A percentile compares a stretch with the other conserved stretches of the same genome.
Evolutionary conservation across 2,797 vertebrate genomes (phyloP).

Genomic region (Argyrosomus regius): DNA sequence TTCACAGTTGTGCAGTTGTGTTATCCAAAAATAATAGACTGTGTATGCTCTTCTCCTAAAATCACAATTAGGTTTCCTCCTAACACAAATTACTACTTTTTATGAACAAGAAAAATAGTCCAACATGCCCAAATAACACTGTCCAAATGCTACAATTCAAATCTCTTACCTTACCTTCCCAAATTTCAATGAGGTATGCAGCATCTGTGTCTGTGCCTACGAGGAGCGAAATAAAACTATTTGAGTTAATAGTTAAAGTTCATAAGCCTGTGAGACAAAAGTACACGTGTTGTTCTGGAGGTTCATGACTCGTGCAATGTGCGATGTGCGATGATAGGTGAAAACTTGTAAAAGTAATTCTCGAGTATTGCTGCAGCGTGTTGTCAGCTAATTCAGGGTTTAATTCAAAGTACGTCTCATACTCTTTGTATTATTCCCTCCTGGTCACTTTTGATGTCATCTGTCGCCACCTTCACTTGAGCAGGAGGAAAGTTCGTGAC

Average conservation of each 20-base stretch:
- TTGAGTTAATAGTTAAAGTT: too few species aligned
- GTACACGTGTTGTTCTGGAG: not conserved
- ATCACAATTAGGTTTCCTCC: not conserved
- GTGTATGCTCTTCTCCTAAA: not conserved
- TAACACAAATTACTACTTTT: not conserved
- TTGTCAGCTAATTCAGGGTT: conserved; percentile 43
- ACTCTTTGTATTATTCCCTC: not conserved
- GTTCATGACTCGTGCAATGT: conserved; percentile 2
- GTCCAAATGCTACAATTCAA: not conserved
- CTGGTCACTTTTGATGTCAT: conserved; percentile 1
- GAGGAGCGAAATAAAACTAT: not conserved
- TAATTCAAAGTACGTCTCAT: conserved; percentile 31
- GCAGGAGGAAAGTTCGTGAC: not conserved
- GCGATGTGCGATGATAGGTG: conserved; percentile 20
- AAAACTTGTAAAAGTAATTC: conserved; percentile 57
- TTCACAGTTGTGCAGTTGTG: not conserved
- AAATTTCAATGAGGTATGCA: not conserved
- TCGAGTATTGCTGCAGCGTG: not conserved
- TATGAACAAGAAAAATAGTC: not conserved
- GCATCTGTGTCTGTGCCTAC: not conserved
- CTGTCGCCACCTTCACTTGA: conserved; percentile 1
- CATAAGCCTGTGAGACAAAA: not conserved
- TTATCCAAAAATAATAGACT: not conserved
- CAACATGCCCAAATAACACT: not conserved
- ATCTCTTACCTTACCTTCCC: not conserved